Percentiles rank a stretch among this genome's conserved stretches.
Conservation (phyloP, 2,113 vertebrate species). For the Embiotoca jacksoni region DNA sequence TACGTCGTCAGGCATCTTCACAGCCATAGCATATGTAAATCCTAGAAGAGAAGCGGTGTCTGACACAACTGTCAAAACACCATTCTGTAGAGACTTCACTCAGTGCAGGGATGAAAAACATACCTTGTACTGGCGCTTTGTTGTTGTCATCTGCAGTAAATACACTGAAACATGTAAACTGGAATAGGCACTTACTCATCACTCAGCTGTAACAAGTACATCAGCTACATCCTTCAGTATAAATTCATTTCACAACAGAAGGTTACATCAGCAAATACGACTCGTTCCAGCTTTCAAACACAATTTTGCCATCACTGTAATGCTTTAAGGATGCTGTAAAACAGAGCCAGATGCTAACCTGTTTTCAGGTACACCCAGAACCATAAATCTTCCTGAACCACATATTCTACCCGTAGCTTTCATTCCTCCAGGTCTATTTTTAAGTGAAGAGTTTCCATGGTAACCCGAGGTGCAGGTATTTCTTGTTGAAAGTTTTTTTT, state of each 20-base stretch:
- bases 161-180: slow-evolving; percentile 43
- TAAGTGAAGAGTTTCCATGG: slow-evolving; percentile 83
- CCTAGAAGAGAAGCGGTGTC: slow-evolving; percentile 57
- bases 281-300: slow-evolving; percentile 36
- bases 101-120: slow-evolving; percentile 44
- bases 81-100: slow-evolving; percentile 57
- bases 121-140: slow-evolving; percentile 37
- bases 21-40: slow-evolving; percentile 60
- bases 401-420: slow-evolving; percentile 68
- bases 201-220: slow-evolving; percentile 49
- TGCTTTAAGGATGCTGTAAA: slow-evolving; percentile 47
- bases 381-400: slow-evolving; percentile 70
- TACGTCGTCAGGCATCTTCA: slow-evolving; percentile 54
- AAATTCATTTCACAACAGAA: slow-evolving; percentile 41
- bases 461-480: slow-evolving; percentile 76
- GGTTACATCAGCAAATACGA: slow-evolving; percentile 33
- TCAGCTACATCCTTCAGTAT: slow-evolving; percentile 33
- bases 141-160: slow-evolving; percentile 60
- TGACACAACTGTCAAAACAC: slow-evolving; percentile 65
- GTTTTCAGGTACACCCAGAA: slow-evolving; percentile 60
- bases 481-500: slow-evolving; percentile 75
- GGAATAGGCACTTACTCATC: slow-evolving; percentile 39
- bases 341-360: slow-evolving; percentile 59
- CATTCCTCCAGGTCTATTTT: slow-evolving; percentile 82
- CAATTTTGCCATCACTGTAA: slow-evolving; percentile 17